These are phyloP conservation scores for Gymnoscelis rufifasciata DNA, from an alignment of 2,888 invertebrate species.

Conservation along the genomic window DNA sequence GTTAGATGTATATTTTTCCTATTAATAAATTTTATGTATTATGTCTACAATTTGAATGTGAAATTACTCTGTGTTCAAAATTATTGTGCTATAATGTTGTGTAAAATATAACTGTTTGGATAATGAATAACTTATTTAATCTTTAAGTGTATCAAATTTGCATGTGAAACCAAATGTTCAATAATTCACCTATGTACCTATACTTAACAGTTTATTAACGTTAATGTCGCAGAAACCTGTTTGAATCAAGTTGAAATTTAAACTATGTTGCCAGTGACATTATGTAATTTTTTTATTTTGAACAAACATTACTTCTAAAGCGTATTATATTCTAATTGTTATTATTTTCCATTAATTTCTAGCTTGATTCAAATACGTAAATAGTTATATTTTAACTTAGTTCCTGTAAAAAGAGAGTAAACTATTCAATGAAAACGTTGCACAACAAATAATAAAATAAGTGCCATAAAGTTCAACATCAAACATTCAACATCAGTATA, in stretches of 20 bases:
- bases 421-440: constrained; percentile 26
- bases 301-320: too few relatives aligned
- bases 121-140: constrained; percentile 33
- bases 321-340: constrained; percentile 15
- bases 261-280: too few relatives aligned
- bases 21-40: constrained; percentile 56
- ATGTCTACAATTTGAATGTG: constrained; percentile 68
- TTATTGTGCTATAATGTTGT: constrained; percentile 62
- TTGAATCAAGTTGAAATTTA: constrained; percentile 16
- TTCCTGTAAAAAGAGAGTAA: background rate
- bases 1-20: constrained; percentile 60
- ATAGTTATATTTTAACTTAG: background rate
- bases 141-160: constrained; percentile 23
- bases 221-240: constrained; percentile 8
- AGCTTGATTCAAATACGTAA: constrained; percentile 22
- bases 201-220: background rate
- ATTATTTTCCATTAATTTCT: constrained; percentile 28
- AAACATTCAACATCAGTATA: constrained; percentile 22
- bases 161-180: constrained; percentile 9
- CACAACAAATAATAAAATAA: constrained; percentile 37
- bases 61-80: constrained; percentile 69
- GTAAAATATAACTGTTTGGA: constrained; percentile 49
- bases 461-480: constrained; percentile 49
- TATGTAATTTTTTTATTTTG: too few relatives aligned
- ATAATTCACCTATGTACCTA: background rate